Percentiles rank a stretch among this genome's conserved stretches.
phyloP scores from a whole-genome alignment of 53 echinoderm and acorn worm genomes.

The Astropecten irregularis region DNA sequence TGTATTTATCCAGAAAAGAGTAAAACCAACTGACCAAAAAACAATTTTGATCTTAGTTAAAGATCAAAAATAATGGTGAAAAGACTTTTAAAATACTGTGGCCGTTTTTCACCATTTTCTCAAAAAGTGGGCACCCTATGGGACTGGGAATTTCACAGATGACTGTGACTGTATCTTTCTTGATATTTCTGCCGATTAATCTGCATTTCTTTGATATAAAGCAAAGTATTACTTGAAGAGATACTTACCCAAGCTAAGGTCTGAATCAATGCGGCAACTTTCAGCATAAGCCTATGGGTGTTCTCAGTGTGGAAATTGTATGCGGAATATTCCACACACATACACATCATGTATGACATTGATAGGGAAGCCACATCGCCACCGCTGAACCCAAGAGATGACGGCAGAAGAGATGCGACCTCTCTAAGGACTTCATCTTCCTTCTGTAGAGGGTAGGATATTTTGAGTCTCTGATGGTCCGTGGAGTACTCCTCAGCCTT shows the following conservation, averaged over 20 bases:
- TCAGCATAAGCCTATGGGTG: constrained; percentile 71
- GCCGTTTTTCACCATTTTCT: too few relatives aligned
- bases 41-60: too few relatives aligned
- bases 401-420: constrained; percentile 57
- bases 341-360: constrained; percentile 64
- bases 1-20: too few relatives aligned
- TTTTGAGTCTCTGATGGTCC: constrained; percentile 67
- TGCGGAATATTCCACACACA: constrained; percentile 87
- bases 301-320: constrained; percentile 73
- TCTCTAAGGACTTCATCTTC: constrained; percentile 77
- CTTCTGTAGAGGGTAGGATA: constrained; percentile 59
- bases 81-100: too few relatives aligned
- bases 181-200: too few relatives aligned
- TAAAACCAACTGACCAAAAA: too few relatives aligned
- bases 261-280: constrained; percentile 78
- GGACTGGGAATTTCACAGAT: too few relatives aligned
- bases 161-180: too few relatives aligned
- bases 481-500: constrained; percentile 75
- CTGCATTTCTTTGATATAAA: too few relatives aligned
- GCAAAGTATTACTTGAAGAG: too few relatives aligned
- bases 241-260: constrained; percentile 94
- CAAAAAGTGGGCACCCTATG: too few relatives aligned
- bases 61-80: too few relatives aligned
- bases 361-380: constrained; percentile 40
- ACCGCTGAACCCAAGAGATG: constrained; percentile 21